Evolutionary conservation across 2,797 vertebrate genomes (phyloP), one percentile per base, ranked within the genome.

Genomic region (Micromesistius poutassou): DNA sequence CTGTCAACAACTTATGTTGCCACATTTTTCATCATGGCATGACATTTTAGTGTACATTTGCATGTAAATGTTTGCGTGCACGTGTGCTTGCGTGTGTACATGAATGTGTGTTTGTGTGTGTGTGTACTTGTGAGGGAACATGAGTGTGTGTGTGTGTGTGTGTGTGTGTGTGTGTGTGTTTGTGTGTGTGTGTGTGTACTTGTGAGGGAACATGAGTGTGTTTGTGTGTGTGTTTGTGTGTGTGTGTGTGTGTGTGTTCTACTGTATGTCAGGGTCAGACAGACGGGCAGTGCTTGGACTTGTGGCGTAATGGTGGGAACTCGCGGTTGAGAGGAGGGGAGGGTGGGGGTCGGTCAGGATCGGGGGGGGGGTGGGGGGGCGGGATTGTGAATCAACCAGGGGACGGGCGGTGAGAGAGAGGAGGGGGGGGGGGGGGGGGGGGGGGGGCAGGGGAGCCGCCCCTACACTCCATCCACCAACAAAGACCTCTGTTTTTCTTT

Each of bases 401-500:
- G 7, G 71, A 35, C 16, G 74, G 74, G 46, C 71, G 66, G 28
- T 22, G 81, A 85, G 82, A 80, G 42, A 86, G 87, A 81, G 72
- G 76, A 83, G 84, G 87, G 82, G 74, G 83, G 87, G 85, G 87
- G 87, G 84, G 72, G 76, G 84, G 84, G 87, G 82, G 74, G n/a
- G 72, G 76, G 84, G 84, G 87, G 82, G 74, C 84, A 88, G 85
- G 87, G 87, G 84, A 28, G 62, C 79, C 87, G 77, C 78, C 77
- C 82, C n/a, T 50, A n/a, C 28, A 33, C 85, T 66, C 74, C 25
- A 13, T 68, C 62, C 62, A 28, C 85, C 87, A 85, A 91, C 88
- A 89, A 90, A 90, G 90, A 76, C 72, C 81, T 81, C 88, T 80
- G 87, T 90, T 90, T 86, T 86, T 86, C 87, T 76, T 81, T 76